A percentile compares a stretch with the other conserved stretches of the same genome.
Conservation (phyloP, 2,888 invertebrate species). For the Papilio gigon region DNA sequence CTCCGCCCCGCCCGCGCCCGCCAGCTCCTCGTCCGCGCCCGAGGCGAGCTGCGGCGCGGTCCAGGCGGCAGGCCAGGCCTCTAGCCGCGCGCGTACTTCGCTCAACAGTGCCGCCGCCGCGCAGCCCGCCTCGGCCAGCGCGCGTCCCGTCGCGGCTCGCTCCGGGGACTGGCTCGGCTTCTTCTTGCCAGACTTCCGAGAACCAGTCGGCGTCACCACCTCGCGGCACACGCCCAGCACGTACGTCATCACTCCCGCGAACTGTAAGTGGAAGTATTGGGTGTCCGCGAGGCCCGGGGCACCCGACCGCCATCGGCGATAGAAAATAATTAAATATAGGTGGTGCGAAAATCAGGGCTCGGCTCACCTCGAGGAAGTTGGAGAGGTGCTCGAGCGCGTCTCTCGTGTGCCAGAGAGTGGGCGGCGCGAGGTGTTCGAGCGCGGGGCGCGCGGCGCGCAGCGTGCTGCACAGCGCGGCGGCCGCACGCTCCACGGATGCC, state of each 20-base stretch:
- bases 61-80: constrained; percentile 72
- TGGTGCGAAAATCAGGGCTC: neutral
- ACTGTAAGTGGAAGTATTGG: constrained; percentile 65
- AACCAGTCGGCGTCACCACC: constrained; percentile 72
- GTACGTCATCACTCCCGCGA: constrained; percentile 81
- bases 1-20: constrained; percentile 61
- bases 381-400: constrained; percentile 81
- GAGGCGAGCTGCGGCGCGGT: constrained; percentile 59
- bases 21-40: constrained; percentile 67
- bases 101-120: constrained; percentile 63
- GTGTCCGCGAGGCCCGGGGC: neutral
- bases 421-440: constrained; percentile 50
- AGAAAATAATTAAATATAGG: neutral
- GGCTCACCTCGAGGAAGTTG: constrained; percentile 84
- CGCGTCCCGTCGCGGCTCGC: constrained; percentile 64
- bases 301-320: neutral
- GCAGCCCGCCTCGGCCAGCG: constrained; percentile 64
- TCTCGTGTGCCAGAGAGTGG: constrained; percentile 68
- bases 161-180: constrained; percentile 76
- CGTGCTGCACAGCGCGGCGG: constrained; percentile 41
- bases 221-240: constrained; percentile 82
- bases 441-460: constrained; percentile 37
- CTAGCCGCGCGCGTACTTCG: constrained; percentile 69
- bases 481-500: constrained; percentile 36
- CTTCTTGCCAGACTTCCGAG: constrained; percentile 82